Evolutionary conservation across 2,888 invertebrate species (phyloP).

Genomic region (Agriopis marginaria): DNA sequence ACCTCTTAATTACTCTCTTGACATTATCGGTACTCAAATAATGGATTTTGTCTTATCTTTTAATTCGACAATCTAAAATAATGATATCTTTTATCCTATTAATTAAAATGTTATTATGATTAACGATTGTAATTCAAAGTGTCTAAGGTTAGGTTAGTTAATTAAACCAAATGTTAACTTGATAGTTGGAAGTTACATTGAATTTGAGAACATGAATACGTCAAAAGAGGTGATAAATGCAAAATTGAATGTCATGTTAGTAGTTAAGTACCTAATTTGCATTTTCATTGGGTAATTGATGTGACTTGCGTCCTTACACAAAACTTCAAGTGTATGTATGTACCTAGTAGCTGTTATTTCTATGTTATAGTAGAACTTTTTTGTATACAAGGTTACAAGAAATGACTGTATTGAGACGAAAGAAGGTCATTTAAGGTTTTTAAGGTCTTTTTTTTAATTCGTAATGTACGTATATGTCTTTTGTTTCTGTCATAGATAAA

Average conservation of each 20-base stretch:
- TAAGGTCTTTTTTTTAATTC: no score
- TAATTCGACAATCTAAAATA: conserved; percentile 19
- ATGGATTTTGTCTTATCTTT: conserved; percentile 12
- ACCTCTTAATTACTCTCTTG: conserved; percentile 19
- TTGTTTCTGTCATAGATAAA: no score
- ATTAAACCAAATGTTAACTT: conserved; percentile 6
- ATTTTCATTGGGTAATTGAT: neutral
- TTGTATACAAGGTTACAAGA: no score
- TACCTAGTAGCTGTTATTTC: no score
- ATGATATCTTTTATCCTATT: conserved; percentile 11
- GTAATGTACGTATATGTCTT: no score
- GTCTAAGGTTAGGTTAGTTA: conserved; percentile 12
- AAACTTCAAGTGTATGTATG: neutral
- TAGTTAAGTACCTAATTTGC: neutral
- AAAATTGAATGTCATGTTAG: neutral
- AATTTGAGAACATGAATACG: neutral
- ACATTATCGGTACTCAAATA: conserved; percentile 22
- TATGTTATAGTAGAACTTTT: no score
- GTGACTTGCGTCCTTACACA: neutral
- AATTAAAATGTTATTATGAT: conserved; percentile 24
- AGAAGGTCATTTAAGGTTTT: no score
- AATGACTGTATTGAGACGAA: no score
- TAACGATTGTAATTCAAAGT: conserved; percentile 18
- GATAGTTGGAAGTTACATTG: conserved; percentile 4
- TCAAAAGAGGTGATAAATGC: neutral